These are phyloP conservation scores for Tineola bisselliella DNA, from an alignment of 2,888 invertebrate genomes.

Conservation along the genomic window DNA sequence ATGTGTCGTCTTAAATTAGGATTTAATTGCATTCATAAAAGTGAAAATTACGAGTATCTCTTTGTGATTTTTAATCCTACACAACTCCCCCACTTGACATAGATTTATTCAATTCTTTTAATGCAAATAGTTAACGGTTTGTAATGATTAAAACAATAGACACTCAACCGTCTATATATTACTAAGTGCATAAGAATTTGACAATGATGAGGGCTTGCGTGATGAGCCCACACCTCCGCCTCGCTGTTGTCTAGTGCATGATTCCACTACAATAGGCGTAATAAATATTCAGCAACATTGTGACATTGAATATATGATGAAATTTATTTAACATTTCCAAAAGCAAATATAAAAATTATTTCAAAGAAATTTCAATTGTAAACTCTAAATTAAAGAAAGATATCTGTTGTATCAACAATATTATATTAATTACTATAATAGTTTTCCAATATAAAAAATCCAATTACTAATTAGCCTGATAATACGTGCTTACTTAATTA, in stretches of 20 bases:
- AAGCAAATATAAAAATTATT: neutral
- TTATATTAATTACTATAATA: too few species aligned
- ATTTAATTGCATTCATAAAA: too few species aligned
- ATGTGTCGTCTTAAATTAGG: too few species aligned
- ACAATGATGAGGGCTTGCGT: neutral
- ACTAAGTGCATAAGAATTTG: neutral
- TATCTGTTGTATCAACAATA: too few species aligned
- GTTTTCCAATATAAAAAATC: neutral
- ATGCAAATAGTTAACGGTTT: neutral
- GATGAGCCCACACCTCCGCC: slow-evolving; percentile 5
- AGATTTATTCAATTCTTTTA: neutral
- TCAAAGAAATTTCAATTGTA: too few species aligned
- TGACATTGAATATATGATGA: neutral
- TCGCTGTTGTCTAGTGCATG: neutral
- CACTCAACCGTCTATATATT: neutral
- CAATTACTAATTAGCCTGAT: neutral
- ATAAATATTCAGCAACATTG: slow-evolving; percentile 6
- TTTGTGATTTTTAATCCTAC: neutral
- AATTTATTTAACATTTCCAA: neutral
- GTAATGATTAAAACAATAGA: neutral
- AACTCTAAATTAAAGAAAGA: too few species aligned
- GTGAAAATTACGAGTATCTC: too few species aligned
- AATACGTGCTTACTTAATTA: too few species aligned
- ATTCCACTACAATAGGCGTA: neutral
- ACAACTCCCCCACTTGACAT: neutral